Evolutionary conservation across 1,140 invertebrate species (phyloP).

Genomic region (Trialeurodes vaporariorum): DNA sequence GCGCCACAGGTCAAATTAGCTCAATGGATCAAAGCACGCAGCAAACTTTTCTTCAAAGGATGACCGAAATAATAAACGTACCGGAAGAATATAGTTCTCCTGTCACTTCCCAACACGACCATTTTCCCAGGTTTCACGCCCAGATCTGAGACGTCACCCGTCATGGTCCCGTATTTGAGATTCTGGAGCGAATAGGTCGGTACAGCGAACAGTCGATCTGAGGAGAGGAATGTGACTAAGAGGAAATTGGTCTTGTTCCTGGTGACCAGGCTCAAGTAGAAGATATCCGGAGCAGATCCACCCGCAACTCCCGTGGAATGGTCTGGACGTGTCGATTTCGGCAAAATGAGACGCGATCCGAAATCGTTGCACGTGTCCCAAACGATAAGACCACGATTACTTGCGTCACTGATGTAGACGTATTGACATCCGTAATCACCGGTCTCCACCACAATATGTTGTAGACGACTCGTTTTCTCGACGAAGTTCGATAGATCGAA

Average conservation of each 20-base stretch:
- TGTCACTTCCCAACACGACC: not conserved
- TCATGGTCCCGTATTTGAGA: not conserved
- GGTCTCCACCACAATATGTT: not conserved
- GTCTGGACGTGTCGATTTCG: not conserved
- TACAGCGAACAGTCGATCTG: not conserved
- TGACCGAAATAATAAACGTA: too few relatives aligned
- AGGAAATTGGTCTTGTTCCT: not conserved
- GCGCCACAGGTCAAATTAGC: too few relatives aligned
- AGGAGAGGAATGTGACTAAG: not conserved
- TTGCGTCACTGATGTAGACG: not conserved
- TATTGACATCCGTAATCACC: not conserved
- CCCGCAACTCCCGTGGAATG: too few relatives aligned
- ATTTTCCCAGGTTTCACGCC: not conserved
- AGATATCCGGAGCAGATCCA: not conserved
- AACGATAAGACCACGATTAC: not conserved
- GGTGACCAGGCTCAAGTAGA: not conserved
- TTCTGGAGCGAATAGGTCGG: not conserved
- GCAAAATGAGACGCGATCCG: not conserved
- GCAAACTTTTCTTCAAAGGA: too few relatives aligned
- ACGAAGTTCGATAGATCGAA: not conserved
- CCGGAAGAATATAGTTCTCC: not conserved
- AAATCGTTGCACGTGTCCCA: not conserved
- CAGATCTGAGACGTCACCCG: not conserved
- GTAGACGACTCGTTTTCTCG: not conserved
- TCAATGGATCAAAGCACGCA: too few relatives aligned